phyloP scores from a whole-genome alignment of 1,140 invertebrate species.

The Halesus radiatus region DNA sequence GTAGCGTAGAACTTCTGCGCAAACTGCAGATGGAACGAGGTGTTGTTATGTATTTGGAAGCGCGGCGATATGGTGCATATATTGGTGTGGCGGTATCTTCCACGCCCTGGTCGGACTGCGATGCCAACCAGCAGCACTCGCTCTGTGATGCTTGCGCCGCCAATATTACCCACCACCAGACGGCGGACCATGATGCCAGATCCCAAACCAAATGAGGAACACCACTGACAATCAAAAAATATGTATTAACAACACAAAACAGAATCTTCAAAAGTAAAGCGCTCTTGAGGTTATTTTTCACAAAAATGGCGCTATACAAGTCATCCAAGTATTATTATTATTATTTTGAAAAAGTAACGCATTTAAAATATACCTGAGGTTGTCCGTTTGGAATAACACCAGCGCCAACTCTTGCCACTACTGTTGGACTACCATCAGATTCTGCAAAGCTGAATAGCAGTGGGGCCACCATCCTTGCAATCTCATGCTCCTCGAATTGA shows the following conservation, averaged over 20 bases:
- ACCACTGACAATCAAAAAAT: conserved; percentile 74
- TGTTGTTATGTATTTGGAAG: conserved; percentile 94
- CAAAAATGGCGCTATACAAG: no score
- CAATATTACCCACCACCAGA: conserved; percentile 60
- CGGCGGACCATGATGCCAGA: conserved; percentile 79
- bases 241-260: no score
- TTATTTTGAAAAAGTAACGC: no score
- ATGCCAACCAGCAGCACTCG: conserved; percentile 87
- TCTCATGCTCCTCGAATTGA: conserved; percentile 95
- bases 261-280: no score
- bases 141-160: conserved; percentile 75
- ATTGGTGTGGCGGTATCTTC: conserved; percentile 89
- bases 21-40: conserved; percentile 85
- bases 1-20: conserved; percentile 87
- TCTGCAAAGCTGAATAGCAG: conserved; percentile 95
- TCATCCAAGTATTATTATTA: no score
- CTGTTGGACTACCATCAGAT: conserved; percentile 80
- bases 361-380: conserved; percentile 67
- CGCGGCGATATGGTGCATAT: conserved; percentile 94
- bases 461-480: conserved; percentile 92
- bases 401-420: conserved; percentile 81
- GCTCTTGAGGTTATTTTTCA: no score
- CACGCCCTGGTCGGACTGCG: conserved; percentile 87
- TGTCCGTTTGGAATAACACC: conserved; percentile 75
- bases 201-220: conserved; percentile 84